Percentiles rank a stretch among this genome's conserved stretches.
Conservation (phyloP, 2,888 invertebrate species). For the Patella caerulea region DNA sequence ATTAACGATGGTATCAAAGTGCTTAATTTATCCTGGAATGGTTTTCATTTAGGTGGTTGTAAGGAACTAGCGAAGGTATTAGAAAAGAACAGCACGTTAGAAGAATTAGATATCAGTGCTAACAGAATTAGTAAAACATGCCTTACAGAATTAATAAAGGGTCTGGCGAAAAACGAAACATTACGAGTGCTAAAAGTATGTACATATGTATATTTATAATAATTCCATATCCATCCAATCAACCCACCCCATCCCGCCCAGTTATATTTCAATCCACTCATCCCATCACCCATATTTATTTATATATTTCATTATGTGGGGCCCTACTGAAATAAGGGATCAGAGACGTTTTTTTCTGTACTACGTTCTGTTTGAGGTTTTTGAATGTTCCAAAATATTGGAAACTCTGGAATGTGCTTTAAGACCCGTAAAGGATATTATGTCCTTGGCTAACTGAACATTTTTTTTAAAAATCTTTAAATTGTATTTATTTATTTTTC, state of each 20-base stretch:
- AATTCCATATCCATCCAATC: background rate
- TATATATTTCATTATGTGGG: slow-evolving; percentile 2
- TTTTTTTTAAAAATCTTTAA: background rate
- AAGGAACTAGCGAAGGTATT: slow-evolving; percentile 49
- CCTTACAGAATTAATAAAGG: slow-evolving; percentile 54
- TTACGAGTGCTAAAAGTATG: slow-evolving; percentile 52
- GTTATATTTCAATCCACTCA: background rate
- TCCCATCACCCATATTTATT: background rate
- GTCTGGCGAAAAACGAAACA: slow-evolving; percentile 53
- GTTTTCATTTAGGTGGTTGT: slow-evolving; percentile 57
- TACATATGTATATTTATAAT: background rate
- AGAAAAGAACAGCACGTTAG: slow-evolving; percentile 48
- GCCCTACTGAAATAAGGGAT: too few species aligned
- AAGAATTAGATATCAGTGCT: slow-evolving; percentile 56
- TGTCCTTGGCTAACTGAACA: too few species aligned
- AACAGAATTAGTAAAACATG: slow-evolving; percentile 62
- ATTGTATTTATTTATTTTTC: slow-evolving; percentile 3
- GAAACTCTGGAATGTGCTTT: too few species aligned
- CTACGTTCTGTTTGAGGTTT: too few species aligned
- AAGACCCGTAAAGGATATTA: too few species aligned
- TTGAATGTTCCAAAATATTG: too few species aligned
- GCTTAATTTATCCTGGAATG: slow-evolving; percentile 60
- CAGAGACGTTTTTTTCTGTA: too few species aligned
- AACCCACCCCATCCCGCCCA: background rate
- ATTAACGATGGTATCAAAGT: slow-evolving; percentile 51